These are phyloP conservation scores for Hydraecia micacea DNA, from an alignment of 2,888 invertebrate genomes.

Conservation along the genomic window DNA sequence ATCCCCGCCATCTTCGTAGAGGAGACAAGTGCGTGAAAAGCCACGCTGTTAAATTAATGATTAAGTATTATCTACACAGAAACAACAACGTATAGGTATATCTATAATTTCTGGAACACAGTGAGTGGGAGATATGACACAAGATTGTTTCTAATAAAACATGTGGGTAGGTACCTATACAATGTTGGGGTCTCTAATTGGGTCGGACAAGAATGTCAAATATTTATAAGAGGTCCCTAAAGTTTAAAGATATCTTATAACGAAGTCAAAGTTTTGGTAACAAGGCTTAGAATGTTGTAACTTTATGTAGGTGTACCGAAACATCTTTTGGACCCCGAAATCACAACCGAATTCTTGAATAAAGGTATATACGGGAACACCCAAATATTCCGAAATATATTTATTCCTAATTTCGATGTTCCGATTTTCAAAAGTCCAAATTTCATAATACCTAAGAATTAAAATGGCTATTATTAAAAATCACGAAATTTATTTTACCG, in stretches of 20 bases:
- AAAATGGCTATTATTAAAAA: too few relatives aligned
- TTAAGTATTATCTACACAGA: slow-evolving; percentile 3
- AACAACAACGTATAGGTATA: slow-evolving; percentile 16
- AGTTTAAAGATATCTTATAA: slow-evolving; percentile 53
- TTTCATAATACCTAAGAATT: too few relatives aligned
- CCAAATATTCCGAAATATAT: too few relatives aligned
- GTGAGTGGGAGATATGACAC: slow-evolving; percentile 9
- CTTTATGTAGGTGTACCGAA: slow-evolving; percentile 19
- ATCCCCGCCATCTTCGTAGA: not conserved
- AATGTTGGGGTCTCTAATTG: slow-evolving; percentile 46
- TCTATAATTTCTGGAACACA: slow-evolving; percentile 13
- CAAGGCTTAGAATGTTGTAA: slow-evolving; percentile 36
- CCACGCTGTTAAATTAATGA: slow-evolving; percentile 1
- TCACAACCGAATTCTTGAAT: not conserved
- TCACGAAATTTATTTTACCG: too few relatives aligned
- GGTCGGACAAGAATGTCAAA: slow-evolving; percentile 46
- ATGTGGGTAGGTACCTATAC: slow-evolving; percentile 26
- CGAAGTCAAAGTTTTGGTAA: slow-evolving; percentile 51
- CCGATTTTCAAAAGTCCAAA: too few relatives aligned
- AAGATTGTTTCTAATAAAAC: slow-evolving; percentile 35
- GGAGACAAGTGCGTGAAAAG: not conserved
- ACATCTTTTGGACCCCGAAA: slow-evolving; percentile 5
- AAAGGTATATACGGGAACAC: not conserved
- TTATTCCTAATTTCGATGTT: too few relatives aligned
- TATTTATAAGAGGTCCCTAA: slow-evolving; percentile 55